These are phyloP conservation scores for Saturnia pavonia DNA, from an alignment of 2,888 invertebrate genomes.

Conservation along the genomic window DNA sequence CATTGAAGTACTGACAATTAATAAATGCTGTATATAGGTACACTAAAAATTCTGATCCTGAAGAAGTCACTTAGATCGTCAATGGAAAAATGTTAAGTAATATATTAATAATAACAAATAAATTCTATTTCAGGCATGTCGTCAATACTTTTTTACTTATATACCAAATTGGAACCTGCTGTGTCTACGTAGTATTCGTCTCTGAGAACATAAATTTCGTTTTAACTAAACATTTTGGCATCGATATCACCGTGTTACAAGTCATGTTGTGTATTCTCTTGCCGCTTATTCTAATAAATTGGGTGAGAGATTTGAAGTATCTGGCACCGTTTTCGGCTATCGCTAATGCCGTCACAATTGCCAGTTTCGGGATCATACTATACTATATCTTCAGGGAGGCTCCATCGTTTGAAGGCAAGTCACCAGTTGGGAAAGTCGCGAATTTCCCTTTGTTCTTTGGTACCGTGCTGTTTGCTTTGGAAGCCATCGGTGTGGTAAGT, in stretches of 20 bases:
- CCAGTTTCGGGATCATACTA: slow-evolving; percentile 88
- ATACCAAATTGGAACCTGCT: slow-evolving; percentile 97
- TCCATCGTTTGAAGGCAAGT: slow-evolving; percentile 83
- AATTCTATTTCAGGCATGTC: slow-evolving; percentile 80
- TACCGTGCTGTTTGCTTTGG: slow-evolving; percentile 96
- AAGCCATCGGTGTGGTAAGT: slow-evolving; percentile 95
- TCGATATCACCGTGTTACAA: slow-evolving; percentile 73
- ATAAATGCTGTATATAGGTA: not conserved
- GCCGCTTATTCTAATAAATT: slow-evolving; percentile 86
- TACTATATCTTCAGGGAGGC: slow-evolving; percentile 89
- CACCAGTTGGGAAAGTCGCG: slow-evolving; percentile 83
- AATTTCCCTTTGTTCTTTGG: slow-evolving; percentile 97
- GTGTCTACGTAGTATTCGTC: slow-evolving; percentile 97
- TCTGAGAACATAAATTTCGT: slow-evolving; percentile 91
- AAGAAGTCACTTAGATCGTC: not conserved
- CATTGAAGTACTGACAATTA: not conserved
- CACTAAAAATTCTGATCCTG: not conserved
- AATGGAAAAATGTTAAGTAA: not conserved
- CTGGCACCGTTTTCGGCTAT: slow-evolving; percentile 92
- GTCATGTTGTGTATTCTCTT: slow-evolving; percentile 86
- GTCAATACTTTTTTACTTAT: slow-evolving; percentile 89
- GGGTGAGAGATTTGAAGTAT: slow-evolving; percentile 88
- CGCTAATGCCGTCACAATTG: slow-evolving; percentile 90
- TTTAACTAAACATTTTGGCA: slow-evolving; percentile 74
- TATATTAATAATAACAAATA: not conserved